A percentile compares a stretch with the other conserved stretches of the same genome.
Conservation (phyloP, 2,888 invertebrate species). For the Gryllus longicercus region DNA sequence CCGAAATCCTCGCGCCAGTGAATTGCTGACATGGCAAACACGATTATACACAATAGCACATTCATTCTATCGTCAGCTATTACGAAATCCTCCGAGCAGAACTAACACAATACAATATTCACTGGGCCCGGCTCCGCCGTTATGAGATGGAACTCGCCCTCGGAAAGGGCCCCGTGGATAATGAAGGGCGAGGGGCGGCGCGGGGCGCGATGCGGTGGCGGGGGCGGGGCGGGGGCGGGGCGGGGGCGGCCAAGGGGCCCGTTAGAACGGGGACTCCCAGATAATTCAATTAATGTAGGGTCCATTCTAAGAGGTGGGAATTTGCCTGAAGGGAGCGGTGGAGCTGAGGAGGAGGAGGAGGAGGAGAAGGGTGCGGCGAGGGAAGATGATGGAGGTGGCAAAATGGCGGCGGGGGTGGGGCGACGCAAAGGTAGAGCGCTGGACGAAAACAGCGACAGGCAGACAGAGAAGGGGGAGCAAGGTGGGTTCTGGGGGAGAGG, state of each 20-base stretch:
- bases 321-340: slow-evolving; percentile 20
- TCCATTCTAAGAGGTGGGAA: slow-evolving; percentile 21
- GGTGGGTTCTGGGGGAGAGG: too few relatives aligned
- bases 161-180: not conserved
- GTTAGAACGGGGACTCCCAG: not conserved
- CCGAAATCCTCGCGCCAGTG: not conserved
- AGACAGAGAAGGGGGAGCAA: too few relatives aligned
- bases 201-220: not conserved
- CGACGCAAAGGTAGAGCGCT: too few relatives aligned
- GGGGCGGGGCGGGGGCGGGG: not conserved
- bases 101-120: slow-evolving; percentile 2
- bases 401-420: not conserved
- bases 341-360: too few relatives aligned
- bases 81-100: slow-evolving; percentile 9
- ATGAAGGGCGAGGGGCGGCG: not conserved
- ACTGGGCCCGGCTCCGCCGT: not conserved
- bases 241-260: slow-evolving; percentile 12
- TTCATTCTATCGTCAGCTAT: slow-evolving; percentile 17
- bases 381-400: not conserved
- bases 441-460: too few relatives aligned
- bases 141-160: not conserved
- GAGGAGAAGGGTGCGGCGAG: not conserved
- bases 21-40: slow-evolving; percentile 7
- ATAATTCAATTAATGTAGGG: slow-evolving; percentile 25
- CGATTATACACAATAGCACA: not conserved